Base-by-base conservation (phyloP, 2,888 invertebrate species). In the Euproctis similis region DNA sequence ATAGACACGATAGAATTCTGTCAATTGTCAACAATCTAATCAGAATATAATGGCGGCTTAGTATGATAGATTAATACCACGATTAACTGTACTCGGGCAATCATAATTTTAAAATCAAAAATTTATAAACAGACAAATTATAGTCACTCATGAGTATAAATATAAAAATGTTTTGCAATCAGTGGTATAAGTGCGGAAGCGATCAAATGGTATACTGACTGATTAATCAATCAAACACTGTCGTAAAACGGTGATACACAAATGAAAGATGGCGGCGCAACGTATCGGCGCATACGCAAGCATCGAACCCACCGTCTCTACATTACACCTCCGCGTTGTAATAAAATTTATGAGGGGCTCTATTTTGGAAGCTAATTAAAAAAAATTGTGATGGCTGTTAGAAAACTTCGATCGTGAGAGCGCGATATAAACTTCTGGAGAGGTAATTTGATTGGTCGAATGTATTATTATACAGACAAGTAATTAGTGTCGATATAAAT, bases 351-450 rank as follows among this genome's bases (percentile, higher is more conserved):
- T 77, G 65, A 60, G 60, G n/a, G 68, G 67, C 67, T 69, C 71
- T 68, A 78, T 76, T 78, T 80, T 75, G 62, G 70, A 64, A 70
- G 69, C 75, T 75, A 76, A 78, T 80, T 80, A 77, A 80, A 73
- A n/a, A 62, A 73, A 74, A 67, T 12, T 59, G 64, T 67, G 67
- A 69, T 70, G 62, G 60, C 65, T 69, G 67, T 72, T 72, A 67
- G 64, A 63, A 61, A 66, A 64, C 50, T 66, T 60, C 51, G 63
- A 72, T 66, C 76, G 77, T 78, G 77, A 75, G 80, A 78, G 69
- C 72, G 71, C 63, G 70, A 70, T 77, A n/a, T n/a, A 69, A 74
- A 70, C 58, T 56, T 62, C 54, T 51, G 54, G 55, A 55, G 60
- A 54, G 57, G 49, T 66, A 55, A 64, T 60, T 68, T 55, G 44